Evolutionary conservation across 2,888 invertebrate species (phyloP), one percentile per base, ranked within the genome.

Genomic region (Polyommatus icarus): DNA sequence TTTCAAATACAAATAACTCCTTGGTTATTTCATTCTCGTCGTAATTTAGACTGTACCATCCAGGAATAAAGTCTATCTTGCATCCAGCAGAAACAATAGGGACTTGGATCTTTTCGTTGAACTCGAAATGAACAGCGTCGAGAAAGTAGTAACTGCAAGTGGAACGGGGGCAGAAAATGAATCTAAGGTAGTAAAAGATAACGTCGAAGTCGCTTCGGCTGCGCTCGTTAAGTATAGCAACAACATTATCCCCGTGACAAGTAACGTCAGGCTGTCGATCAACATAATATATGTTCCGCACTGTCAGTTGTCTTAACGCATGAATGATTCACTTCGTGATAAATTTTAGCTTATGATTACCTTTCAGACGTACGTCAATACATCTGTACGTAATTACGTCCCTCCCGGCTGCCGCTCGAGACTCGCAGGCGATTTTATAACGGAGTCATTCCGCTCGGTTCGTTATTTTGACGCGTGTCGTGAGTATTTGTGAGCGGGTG

Each of bases 341-440:
- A 93, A 94, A 94, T 93, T 93, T 90, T 89, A 92, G 93, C 92
- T 93, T 92, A 92, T 94, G 93, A 94, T 94, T 93, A 93, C 92
- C 93, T 93, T 92, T 93, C 92, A 92, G 90, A 90, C 91, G 85
- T 67, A 67, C 90, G 92, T 92, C 92, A 90, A 91, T 92, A 91
- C 91, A 90, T 90, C 29, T 32, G 67, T 67, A 67, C 29, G 91
- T 92, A 92, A 93, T 93, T 92, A 91, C 89, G 84, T 86, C 84
- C 86, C 87, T 88, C 87, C 87, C 87, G 89, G 87, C 86, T n/a
- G n/a, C 87, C 24, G 24, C 24, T 24, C 24, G 88, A 88, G 89
- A 86, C 88, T 90, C 90, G 91, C 87, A 87, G 87, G 86, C 84
- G 80, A 85, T 88, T 89, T 88, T 88, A 89, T 87, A 82, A 87